These are phyloP conservation scores for Trichogramma dendrolimi DNA, from an alignment of 2,888 invertebrate genomes.

Conservation along the genomic window DNA sequence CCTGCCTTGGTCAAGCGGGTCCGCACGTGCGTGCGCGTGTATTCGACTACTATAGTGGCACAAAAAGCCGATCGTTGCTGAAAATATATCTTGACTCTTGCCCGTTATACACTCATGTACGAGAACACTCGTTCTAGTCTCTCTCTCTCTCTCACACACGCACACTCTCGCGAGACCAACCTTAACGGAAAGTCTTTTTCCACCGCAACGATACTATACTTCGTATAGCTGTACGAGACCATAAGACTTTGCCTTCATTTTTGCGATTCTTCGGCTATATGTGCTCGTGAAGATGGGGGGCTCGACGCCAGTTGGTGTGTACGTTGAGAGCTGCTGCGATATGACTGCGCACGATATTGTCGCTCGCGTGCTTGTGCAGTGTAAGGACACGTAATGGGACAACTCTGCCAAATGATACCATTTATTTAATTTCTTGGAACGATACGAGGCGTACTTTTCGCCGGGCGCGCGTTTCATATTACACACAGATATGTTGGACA, in stretches of 20 bases:
- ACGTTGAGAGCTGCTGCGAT: constrained; percentile 31
- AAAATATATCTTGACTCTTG: constrained; percentile 25
- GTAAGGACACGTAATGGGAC: constrained; percentile 34
- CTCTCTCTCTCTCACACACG: background rate
- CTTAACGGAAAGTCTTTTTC: constrained; percentile 21
- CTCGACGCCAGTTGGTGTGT: constrained; percentile 37
- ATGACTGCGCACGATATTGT: constrained; percentile 29
- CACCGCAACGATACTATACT: constrained; percentile 14
- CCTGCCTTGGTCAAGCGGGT: constrained; percentile 30
- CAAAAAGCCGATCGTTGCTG: constrained; percentile 10
- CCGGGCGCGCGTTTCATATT: constrained; percentile 20
- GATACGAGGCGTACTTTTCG: constrained; percentile 31
- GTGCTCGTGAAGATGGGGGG: constrained; percentile 2
- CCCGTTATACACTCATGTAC: constrained; percentile 5
- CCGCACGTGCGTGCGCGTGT: constrained; percentile 29
- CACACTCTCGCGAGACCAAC: constrained; percentile 12
- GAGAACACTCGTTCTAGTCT: constrained; percentile 15
- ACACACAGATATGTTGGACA: constrained; percentile 24
- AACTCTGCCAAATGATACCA: constrained; percentile 49
- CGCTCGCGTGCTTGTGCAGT: background rate
- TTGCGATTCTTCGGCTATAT: too few species aligned
- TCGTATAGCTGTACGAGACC: background rate
- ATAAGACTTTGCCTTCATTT: too few species aligned
- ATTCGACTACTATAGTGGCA: constrained; percentile 1
- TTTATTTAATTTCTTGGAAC: constrained; percentile 47